Evolutionary conservation across 2,797 vertebrate genomes (phyloP), one percentile per base, ranked within the genome.

Genomic region (Arnoldichthys spilopterus): DNA sequence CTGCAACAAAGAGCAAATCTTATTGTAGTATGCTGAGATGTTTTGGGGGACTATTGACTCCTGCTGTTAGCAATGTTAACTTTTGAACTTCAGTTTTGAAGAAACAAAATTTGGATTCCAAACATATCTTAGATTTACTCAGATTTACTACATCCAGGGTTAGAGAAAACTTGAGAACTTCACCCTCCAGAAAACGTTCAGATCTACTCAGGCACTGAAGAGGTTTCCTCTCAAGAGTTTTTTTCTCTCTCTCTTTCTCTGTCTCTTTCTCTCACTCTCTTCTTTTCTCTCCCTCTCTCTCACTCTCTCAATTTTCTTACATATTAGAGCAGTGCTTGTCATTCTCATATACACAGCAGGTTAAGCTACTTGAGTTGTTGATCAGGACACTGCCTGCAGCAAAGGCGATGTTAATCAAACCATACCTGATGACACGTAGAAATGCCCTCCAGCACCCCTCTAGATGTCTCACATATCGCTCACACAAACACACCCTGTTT

Each of bases 311-410:
- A n/a, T 70, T 53, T 32, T 53, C 20, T 32, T 18, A 54, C 68
- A 70, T 28, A 45, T 51, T 28, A 30, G 9, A 32, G n/a, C 69
- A 37, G 6, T 13, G 8, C 7, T 34, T 70, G 16, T 54, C 30
- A 22, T 56, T 71, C 69, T 24, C 32, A 22, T 20, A 53, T 30
- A 71, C 49, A 56, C 28, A 32, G 20, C 51, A 56, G 49, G 30
- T 51, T n/a, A 1, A 56, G 22, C 32, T 37, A 30, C 69, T 54
- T 71, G 37, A 53, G 20, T n/a, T 53, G 49, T 30, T 37, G n/a
- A 37, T 71, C 6, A 24, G 37, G 22, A 47, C n/a, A 37, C 8
- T 22, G 43, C 72, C 72, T 32, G 43, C 58, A 74, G 72, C 72
- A 62, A 74, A 74, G 54, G 26, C 2, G 16, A 4, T 1, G 26